Percentiles rank a stretch among this genome's conserved stretches.
These are phyloP conservation scores for Pararge aegeria DNA, from an alignment of 1,140 invertebrate genomes.

Conservation along the genomic window DNA sequence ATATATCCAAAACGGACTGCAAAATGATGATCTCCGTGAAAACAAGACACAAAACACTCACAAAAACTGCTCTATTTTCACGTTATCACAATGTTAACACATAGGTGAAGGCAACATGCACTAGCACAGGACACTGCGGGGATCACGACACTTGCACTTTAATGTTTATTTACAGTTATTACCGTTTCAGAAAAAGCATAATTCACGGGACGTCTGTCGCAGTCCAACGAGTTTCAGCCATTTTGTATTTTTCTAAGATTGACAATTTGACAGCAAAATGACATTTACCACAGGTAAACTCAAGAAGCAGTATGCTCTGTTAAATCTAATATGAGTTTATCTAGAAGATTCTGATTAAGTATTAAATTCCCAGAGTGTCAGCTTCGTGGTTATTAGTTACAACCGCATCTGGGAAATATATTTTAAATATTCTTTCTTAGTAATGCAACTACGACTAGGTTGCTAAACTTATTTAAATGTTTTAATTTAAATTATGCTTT, in stretches of 20 bases:
- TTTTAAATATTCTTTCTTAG: too few species aligned
- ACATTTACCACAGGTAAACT: too few species aligned
- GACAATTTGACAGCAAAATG: conserved; percentile 17
- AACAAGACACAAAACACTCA: conserved; percentile 73
- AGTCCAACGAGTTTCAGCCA: conserved; percentile 68
- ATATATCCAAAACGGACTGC: conserved; percentile 70
- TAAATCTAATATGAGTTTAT: too few species aligned
- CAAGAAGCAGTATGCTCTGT: too few species aligned
- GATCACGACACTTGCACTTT: conserved; percentile 47
- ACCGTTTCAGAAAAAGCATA: conserved; percentile 47
- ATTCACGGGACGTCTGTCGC: conserved; percentile 62
- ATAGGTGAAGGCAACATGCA: conserved; percentile 47
- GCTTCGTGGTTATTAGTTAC: too few species aligned
- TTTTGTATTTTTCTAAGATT: conserved; percentile 48
- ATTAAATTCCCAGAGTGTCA: too few species aligned
- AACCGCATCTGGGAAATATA: too few species aligned
- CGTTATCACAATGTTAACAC: conserved; percentile 54
- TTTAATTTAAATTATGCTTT: too few species aligned
- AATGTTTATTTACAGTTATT: conserved; percentile 64
- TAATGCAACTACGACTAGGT: too few species aligned
- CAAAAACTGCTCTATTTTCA: conserved; percentile 48
- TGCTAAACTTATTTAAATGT: too few species aligned
- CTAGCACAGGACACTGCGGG: conserved; percentile 44
- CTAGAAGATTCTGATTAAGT: too few species aligned
- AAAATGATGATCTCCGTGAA: conserved; percentile 57